These are phyloP conservation scores for Lutjanus erythropterus DNA, from an alignment of 2,113 vertebrate species.

Conservation along the genomic window DNA sequence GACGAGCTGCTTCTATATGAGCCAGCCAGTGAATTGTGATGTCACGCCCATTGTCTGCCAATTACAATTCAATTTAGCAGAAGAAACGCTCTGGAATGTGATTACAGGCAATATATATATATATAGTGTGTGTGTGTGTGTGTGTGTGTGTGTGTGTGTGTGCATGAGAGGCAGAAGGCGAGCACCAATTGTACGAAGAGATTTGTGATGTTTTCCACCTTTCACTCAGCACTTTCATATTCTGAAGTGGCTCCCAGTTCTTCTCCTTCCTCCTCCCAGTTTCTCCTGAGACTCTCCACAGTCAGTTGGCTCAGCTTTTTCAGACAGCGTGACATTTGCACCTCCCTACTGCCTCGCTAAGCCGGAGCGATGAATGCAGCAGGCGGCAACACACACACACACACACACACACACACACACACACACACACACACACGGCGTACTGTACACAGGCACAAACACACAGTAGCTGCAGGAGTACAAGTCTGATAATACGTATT, in stretches of 20 bases:
- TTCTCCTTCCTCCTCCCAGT: constrained; percentile 4
- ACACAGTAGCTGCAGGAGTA: constrained; percentile 15
- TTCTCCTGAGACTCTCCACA: constrained; percentile 43
- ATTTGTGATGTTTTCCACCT: constrained; percentile 51
- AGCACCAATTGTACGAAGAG: neutral
- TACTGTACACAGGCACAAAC: constrained; percentile 19
- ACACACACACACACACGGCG: constrained; percentile 32
- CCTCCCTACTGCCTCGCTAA: constrained; percentile 52
- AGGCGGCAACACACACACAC: constrained; percentile 29
- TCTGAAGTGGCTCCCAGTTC: constrained; percentile 47
- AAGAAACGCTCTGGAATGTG: constrained; percentile 65
- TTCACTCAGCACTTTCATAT: constrained; percentile 53
- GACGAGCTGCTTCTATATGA: constrained; percentile 57
- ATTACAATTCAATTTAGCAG: constrained; percentile 77
- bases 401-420: constrained; percentile 29
- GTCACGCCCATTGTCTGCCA: constrained; percentile 72
- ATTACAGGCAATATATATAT: constrained; percentile 51
- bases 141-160: constrained; percentile 1
- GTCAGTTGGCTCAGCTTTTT: constrained; percentile 47
- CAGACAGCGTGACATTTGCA: constrained; percentile 66
- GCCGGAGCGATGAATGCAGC: constrained; percentile 43
- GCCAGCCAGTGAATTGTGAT: constrained; percentile 64
- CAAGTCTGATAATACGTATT: constrained; percentile 8
- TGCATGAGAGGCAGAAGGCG: neutral
- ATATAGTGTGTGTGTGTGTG: constrained; percentile 3